Evolutionary conservation across 2,797 vertebrate genomes (phyloP).

Genomic region (Anolis apletophallus): DNA sequence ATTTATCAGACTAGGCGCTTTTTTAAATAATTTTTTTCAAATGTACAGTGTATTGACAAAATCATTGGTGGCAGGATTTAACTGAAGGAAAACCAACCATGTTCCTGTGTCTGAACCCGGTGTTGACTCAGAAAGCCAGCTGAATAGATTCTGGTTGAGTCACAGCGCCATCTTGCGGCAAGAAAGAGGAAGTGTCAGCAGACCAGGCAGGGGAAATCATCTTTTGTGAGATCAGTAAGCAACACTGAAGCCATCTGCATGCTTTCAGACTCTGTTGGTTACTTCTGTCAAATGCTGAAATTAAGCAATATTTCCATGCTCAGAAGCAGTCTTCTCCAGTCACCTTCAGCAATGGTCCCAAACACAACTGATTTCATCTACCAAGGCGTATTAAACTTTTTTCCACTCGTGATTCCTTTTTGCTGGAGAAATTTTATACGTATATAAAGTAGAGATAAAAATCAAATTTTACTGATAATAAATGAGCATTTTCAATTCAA

Average conservation of each 20-base stretch:
- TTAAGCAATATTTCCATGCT: neutral
- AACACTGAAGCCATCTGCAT: neutral
- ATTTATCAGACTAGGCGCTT: too few species aligned
- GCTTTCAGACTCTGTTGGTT: neutral
- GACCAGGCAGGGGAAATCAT: neutral
- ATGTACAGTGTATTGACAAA: neutral
- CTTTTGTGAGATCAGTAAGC: neutral
- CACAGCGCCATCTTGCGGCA: conserved; percentile 2
- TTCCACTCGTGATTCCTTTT: neutral
- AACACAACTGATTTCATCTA: neutral
- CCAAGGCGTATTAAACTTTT: neutral
- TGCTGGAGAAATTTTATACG: neutral
- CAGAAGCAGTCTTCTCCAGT: neutral
- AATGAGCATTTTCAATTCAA: too few species aligned
- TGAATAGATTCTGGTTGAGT: neutral
- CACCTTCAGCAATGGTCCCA: neutral
- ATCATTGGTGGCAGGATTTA: neutral
- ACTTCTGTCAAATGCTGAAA: neutral
- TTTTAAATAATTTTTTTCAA: neutral
- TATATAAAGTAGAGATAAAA: too few species aligned
- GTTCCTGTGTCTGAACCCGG: neutral
- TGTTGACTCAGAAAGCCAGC: rapidly evolving
- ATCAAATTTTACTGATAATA: too few species aligned
- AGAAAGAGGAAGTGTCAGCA: neutral
- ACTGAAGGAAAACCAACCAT: neutral